Evolutionary conservation across 2,888 invertebrate genomes (phyloP).

Genomic region (Lepeophtheirus nordmannii): DNA sequence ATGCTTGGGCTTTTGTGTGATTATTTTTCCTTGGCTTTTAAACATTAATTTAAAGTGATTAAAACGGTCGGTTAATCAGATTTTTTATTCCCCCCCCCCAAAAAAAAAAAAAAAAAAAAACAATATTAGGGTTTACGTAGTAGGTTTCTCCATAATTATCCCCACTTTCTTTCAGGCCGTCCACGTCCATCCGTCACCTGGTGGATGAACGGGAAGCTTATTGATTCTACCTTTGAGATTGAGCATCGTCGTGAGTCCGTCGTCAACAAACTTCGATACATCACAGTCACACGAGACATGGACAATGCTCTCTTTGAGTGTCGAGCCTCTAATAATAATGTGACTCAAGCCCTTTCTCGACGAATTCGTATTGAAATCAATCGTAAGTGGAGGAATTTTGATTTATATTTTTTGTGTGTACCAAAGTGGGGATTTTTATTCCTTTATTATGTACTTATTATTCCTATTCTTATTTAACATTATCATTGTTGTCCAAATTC

Average conservation of each 20-base stretch:
- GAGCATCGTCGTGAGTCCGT: slow-evolving; percentile 7
- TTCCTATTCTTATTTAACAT: background rate
- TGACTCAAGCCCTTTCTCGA: slow-evolving; percentile 26
- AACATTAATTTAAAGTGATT: too few relatives aligned
- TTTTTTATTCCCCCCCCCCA: too few relatives aligned
- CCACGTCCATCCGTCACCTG: slow-evolving; percentile 58
- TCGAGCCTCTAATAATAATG: slow-evolving; percentile 27
- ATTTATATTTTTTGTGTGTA: background rate
- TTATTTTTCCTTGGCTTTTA: too few relatives aligned
- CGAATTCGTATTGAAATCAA: slow-evolving; percentile 28
- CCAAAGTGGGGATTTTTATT: background rate
- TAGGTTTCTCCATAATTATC: too few relatives aligned
- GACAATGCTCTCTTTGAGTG: slow-evolving; percentile 27
- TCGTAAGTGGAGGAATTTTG: slow-evolving; percentile 26
- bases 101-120: too few relatives aligned
- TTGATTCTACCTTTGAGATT: background rate
- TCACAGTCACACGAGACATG: background rate
- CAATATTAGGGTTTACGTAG: too few relatives aligned
- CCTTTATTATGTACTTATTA: background rate
- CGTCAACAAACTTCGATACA: slow-evolving; percentile 4
- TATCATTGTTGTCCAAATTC: background rate
- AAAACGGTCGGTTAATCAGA: too few relatives aligned
- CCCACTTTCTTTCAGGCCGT: slow-evolving; percentile 42
- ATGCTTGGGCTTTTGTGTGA: too few relatives aligned
- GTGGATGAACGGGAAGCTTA: slow-evolving; percentile 38